Evolutionary conservation across 2,888 invertebrate species (phyloP).

Genomic region (Dicyrtoma fusca): DNA sequence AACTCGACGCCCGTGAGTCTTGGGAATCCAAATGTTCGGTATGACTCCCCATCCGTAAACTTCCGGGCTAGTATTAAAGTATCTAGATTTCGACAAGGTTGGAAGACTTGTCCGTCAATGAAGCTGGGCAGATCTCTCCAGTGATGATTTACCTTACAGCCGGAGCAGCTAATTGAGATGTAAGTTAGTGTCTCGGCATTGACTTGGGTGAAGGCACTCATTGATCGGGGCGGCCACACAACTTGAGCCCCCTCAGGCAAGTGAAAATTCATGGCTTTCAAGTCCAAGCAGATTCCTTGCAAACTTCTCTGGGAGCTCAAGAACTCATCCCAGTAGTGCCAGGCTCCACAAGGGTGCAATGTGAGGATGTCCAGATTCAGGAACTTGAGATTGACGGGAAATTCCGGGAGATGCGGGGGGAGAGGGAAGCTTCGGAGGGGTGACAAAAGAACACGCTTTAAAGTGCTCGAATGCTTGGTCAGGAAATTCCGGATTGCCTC

Average conservation of each 20-base stretch:
- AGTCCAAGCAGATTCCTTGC: not conserved
- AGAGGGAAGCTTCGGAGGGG: slow-evolving; percentile 13
- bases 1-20: not conserved
- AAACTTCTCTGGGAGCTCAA: not conserved
- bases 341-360: not conserved
- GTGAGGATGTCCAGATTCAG: not conserved
- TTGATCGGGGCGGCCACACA: too few relatives aligned
- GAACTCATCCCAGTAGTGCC: slow-evolving; percentile 8
- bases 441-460: not conserved
- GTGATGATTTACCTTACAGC: not conserved
- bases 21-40: slow-evolving; percentile 8
- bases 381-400: not conserved
- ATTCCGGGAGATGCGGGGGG: not conserved
- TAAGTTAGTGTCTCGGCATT: not conserved
- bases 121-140: not conserved
- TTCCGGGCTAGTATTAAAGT: not conserved
- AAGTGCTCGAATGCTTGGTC: not conserved
- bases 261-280: too few relatives aligned
- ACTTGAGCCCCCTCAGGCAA: too few relatives aligned
- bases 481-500: slow-evolving; percentile 10
- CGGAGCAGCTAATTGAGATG: slow-evolving; percentile 5
- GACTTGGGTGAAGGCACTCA: too few relatives aligned
- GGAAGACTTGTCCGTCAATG: not conserved
- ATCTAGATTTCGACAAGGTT: not conserved
- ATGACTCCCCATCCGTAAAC: slow-evolving; percentile 12